phyloP scores from a whole-genome alignment of 2,113 vertebrate genomes.

The Abramis brama region DNA sequence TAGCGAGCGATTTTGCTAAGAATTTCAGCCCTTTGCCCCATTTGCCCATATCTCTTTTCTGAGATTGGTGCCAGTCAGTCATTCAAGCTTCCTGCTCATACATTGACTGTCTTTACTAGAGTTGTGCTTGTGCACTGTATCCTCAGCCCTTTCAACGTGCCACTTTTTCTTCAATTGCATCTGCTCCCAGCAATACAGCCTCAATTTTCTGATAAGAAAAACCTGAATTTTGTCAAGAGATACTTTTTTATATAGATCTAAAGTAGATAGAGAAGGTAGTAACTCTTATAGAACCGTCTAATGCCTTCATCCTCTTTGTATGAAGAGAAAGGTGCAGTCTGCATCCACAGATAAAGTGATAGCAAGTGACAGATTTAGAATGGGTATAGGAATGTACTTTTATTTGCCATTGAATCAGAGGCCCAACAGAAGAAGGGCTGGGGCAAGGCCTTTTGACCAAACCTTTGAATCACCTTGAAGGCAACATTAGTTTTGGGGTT shows the following conservation, averaged over 20 bases:
- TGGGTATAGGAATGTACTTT: slow-evolving; percentile 55
- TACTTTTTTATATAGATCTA: slow-evolving; percentile 71
- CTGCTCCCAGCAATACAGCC: slow-evolving; percentile 70
- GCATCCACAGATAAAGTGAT: slow-evolving; percentile 60
- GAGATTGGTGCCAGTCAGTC: slow-evolving; percentile 36
- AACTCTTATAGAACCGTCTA: slow-evolving; percentile 68
- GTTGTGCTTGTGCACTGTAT: slow-evolving; percentile 52
- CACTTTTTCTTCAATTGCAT: slow-evolving; percentile 57
- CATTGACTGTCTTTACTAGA: slow-evolving; percentile 54
- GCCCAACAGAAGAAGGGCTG: slow-evolving; percentile 41
- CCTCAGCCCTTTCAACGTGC: slow-evolving; percentile 67
- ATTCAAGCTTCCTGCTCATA: not conserved
- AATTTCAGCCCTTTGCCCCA: slow-evolving; percentile 27
- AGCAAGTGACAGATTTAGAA: slow-evolving; percentile 65
- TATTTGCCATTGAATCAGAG: slow-evolving; percentile 67
- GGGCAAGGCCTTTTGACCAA: slow-evolving; percentile 56
- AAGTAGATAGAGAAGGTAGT: slow-evolving; percentile 65
- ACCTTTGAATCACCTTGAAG: slow-evolving; percentile 19
- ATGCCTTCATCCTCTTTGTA: slow-evolving; percentile 62
- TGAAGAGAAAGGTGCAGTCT: slow-evolving; percentile 57
- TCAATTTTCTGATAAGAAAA: slow-evolving; percentile 80
- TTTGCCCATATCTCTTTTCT: slow-evolving; percentile 52
- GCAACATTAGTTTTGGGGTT: not conserved
- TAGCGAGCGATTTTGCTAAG: not conserved
- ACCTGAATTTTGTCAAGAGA: slow-evolving; percentile 75